Evolutionary conservation across 2,113 vertebrate species (phyloP).

Genomic region (Hyperopisus bebe): DNA sequence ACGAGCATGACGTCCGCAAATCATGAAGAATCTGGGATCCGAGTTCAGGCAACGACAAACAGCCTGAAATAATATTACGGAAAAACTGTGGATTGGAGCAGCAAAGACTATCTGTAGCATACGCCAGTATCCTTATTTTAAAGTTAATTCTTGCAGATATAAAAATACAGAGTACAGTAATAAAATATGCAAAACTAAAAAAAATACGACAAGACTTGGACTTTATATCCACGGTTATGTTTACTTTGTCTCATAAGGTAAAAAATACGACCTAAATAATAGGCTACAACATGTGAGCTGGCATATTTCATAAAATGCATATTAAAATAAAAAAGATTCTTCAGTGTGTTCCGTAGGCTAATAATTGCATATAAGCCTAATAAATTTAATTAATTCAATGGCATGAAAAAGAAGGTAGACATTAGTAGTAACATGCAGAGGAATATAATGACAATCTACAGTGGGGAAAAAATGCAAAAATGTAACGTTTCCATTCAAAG

Average conservation of each 20-base stretch:
- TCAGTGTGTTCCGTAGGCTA: not conserved
- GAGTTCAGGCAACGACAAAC: conserved; percentile 76
- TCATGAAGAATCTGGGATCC: conserved; percentile 92
- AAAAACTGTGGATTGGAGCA: conserved; percentile 54
- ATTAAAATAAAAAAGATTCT: not conserved
- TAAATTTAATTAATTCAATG: not conserved
- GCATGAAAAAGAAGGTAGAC: not conserved
- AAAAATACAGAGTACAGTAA: not conserved
- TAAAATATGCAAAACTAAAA: conserved; percentile 3
- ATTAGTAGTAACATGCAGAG: not conserved
- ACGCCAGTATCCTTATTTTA: conserved; percentile 48
- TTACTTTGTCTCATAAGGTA: not conserved
- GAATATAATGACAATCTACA: not conserved
- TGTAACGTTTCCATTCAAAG: conserved; percentile 55
- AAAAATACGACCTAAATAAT: conserved; percentile 10
- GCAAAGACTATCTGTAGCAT: conserved; percentile 45
- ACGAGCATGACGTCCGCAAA: conserved; percentile 77
- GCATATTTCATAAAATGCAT: conserved; percentile 2
- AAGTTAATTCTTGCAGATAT: not conserved
- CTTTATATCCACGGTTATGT: conserved; percentile 9
- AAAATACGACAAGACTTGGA: not conserved
- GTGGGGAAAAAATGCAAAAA: not conserved
- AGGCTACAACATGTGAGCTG: not conserved
- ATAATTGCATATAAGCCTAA: not conserved
- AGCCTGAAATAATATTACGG: conserved; percentile 57